Percentiles rank a stretch among this genome's conserved stretches.
Evolutionary conservation across 1,140 invertebrate species (phyloP).

Genomic region (Araneus ventricosus): DNA sequence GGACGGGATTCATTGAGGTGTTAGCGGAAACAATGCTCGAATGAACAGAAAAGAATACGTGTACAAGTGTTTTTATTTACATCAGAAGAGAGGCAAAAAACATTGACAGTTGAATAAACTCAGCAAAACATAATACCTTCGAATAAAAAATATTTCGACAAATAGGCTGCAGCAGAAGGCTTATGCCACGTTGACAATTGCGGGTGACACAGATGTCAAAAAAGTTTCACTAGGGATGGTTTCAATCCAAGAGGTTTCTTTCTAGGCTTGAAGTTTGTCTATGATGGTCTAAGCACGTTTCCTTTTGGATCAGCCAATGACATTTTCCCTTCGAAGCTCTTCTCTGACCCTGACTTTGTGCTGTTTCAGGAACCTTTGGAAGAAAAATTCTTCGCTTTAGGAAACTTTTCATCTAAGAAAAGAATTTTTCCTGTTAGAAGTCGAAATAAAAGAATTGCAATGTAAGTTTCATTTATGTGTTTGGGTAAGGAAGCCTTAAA

Average conservation of each 20-base stretch:
- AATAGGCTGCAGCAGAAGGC: slow-evolving; percentile 55
- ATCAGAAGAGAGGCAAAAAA: slow-evolving; percentile 2
- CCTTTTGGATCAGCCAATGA: slow-evolving; percentile 14
- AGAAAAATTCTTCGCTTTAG: background rate
- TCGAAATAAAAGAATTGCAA: background rate
- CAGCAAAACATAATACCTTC: slow-evolving; percentile 56
- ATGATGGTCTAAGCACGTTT: slow-evolving; percentile 47
- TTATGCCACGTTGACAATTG: slow-evolving; percentile 70
- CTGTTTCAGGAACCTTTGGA: slow-evolving; percentile 17
- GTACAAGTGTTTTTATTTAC: slow-evolving; percentile 36
- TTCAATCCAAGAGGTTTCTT: slow-evolving; percentile 64
- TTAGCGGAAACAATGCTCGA: background rate
- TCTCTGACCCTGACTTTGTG: background rate
- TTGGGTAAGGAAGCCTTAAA: background rate
- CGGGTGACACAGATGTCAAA: slow-evolving; percentile 69
- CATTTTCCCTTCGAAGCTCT: background rate
- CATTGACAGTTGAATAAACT: slow-evolving; percentile 58
- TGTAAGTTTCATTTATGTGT: background rate
- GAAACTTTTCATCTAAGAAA: background rate
- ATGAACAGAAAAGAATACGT: background rate
- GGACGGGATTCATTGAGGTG: background rate
- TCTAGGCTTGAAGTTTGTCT: slow-evolving; percentile 57
- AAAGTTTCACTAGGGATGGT: slow-evolving; percentile 61
- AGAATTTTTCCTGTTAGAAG: background rate
- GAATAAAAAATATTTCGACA: slow-evolving; percentile 71